Percentiles rank a stretch among this genome's conserved stretches.
Evolutionary conservation across 1,140 invertebrate species (phyloP).

Genomic region (Lucilia sericata): DNA sequence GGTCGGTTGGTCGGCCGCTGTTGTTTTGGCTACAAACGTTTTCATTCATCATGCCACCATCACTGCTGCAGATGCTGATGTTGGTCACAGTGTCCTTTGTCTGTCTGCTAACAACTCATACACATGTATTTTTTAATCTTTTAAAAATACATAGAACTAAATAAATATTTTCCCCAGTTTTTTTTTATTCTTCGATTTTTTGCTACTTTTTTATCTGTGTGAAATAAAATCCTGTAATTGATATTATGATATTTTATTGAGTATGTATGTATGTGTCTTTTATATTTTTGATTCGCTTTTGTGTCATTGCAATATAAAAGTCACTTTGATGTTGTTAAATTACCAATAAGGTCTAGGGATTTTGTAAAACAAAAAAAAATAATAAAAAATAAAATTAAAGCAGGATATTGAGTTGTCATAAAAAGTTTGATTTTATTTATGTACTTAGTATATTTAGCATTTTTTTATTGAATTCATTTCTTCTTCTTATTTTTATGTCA

Average conservation of each 20-base stretch:
- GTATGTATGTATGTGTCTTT: not conserved
- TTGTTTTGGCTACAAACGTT: not conserved
- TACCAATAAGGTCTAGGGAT: not conserved
- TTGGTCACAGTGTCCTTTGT: not conserved
- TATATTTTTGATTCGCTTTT: not conserved
- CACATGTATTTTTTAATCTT: not conserved
- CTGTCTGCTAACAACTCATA: not conserved
- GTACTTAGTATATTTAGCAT: not conserved
- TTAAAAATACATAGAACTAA: constrained; percentile 30
- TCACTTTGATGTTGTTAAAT: constrained; percentile 20
- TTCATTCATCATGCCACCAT: not conserved
- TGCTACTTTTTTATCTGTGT: not conserved
- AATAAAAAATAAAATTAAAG: not conserved
- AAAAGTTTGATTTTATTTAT: not conserved
- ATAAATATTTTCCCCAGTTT: not conserved
- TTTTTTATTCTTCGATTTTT: not conserved
- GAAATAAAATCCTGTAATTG: constrained; percentile 29
- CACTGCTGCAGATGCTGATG: not conserved
- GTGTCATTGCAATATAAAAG: not conserved
- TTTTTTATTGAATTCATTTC: too few relatives aligned
- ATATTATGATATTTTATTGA: constrained; percentile 22
- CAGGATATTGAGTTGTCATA: constrained; percentile 26
- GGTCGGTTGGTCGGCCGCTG: not conserved
- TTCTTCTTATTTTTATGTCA: not conserved
- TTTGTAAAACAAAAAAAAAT: not conserved